These are phyloP conservation scores for Nebria brevicollis DNA, from an alignment of 2,888 invertebrate species.

Conservation along the genomic window DNA sequence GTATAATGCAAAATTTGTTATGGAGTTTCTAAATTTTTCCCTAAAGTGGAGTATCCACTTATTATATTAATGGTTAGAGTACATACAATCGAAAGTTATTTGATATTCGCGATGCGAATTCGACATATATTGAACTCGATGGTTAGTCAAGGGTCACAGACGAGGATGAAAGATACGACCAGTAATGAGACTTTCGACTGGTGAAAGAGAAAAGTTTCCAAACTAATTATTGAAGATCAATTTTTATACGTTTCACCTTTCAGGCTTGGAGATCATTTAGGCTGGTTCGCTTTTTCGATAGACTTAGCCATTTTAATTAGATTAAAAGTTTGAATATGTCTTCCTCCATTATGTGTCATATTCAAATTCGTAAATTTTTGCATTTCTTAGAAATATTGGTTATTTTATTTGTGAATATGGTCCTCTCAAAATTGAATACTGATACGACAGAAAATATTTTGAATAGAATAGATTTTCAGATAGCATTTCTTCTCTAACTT, in stretches of 20 bases:
- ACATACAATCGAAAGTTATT: slow-evolving; percentile 7
- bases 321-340: slow-evolving; percentile 13
- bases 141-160: background rate
- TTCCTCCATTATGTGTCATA: background rate
- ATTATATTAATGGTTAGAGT: background rate
- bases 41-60: background rate
- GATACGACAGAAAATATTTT: too few relatives aligned
- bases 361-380: background rate
- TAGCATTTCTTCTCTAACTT: too few relatives aligned
- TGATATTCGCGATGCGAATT: background rate
- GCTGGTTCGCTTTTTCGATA: background rate
- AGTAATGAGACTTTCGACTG: slow-evolving; percentile 16
- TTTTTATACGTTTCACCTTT: slow-evolving; percentile 21
- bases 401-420: too few relatives aligned
- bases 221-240: slow-evolving; percentile 31
- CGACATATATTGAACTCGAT: background rate
- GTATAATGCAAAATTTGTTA: too few relatives aligned
- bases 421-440: too few relatives aligned
- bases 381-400: background rate
- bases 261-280: background rate
- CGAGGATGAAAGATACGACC: slow-evolving; percentile 3
- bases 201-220: slow-evolving; percentile 1
- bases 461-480: too few relatives aligned
- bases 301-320: slow-evolving; percentile 2
- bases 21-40: background rate